A percentile compares a stretch with the other conserved stretches of the same genome.
Conservation (phyloP, 2,113 vertebrate species). For the Pao palembangensis region DNA sequence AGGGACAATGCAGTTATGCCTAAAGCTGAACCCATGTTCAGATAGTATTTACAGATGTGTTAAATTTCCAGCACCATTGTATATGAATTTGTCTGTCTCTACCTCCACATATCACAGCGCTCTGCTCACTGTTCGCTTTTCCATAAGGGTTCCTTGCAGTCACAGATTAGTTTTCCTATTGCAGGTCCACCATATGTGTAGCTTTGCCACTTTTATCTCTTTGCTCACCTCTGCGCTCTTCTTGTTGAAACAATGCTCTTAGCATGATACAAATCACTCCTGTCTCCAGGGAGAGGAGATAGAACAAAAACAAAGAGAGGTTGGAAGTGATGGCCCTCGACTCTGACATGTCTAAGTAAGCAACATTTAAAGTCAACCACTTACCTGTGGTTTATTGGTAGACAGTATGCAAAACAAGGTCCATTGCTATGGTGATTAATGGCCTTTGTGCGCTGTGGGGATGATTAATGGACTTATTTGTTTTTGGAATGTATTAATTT, state of each 20-base stretch:
- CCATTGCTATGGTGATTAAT: slow-evolving; percentile 17
- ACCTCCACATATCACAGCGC: slow-evolving; percentile 10
- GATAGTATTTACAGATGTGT: slow-evolving; percentile 4
- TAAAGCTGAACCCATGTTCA: neutral
- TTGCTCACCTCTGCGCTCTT: slow-evolving; percentile 13
- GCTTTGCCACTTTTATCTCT: slow-evolving; percentile 23
- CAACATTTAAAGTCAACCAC: slow-evolving; percentile 27
- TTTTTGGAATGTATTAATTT: slow-evolving; percentile 33
- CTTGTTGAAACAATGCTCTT: slow-evolving; percentile 17
- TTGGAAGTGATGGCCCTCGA: neutral
- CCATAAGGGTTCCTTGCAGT: no score
- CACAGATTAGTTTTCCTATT: neutral
- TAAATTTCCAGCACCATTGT: neutral
- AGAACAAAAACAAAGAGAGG: neutral
- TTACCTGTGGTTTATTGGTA: slow-evolving; percentile 33
- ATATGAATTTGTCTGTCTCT: slow-evolving; percentile 33
- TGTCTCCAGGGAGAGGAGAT: no score
- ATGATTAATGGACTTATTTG: slow-evolving; percentile 52
- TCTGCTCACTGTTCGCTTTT: no score
- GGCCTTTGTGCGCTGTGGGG: neutral
- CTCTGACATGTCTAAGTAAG: slow-evolving; percentile 31
- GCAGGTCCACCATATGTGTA: slow-evolving; percentile 6
- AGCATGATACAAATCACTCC: no score
- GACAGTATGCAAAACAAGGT: slow-evolving; percentile 18
- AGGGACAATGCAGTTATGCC: no score